Evolutionary conservation across 2,888 invertebrate genomes (phyloP).

Genomic region (Syrista parreyssii): DNA sequence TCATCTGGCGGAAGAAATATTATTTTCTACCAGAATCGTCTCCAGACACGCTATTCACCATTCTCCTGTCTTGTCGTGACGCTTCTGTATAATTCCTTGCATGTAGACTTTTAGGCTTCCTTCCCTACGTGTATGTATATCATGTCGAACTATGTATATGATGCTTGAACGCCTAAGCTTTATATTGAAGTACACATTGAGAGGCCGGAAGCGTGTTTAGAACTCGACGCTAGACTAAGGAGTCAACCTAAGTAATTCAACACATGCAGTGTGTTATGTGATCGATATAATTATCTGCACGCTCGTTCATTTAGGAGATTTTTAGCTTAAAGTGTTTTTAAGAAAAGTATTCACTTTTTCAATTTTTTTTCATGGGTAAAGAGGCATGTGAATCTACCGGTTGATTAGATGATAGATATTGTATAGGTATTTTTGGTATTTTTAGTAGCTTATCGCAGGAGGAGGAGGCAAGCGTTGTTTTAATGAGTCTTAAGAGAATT

Average conservation of each 20-base stretch:
- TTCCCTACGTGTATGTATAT: neutral
- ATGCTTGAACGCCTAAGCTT: neutral
- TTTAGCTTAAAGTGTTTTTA: neutral
- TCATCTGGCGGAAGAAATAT: neutral
- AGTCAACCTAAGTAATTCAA: slow-evolving; percentile 35
- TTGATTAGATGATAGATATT: neutral
- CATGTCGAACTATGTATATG: neutral
- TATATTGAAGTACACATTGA: neutral
- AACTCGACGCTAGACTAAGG: slow-evolving; percentile 21
- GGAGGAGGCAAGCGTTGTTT: neutral
- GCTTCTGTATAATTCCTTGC: neutral
- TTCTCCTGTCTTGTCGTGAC: neutral
- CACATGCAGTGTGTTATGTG: neutral
- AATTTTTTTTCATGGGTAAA: neutral
- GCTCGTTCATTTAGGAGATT: neutral
- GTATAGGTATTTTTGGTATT: neutral
- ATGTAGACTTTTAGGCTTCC: neutral
- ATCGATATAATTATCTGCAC: neutral
- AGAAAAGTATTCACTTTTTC: neutral
- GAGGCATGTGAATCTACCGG: neutral
- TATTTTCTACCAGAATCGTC: neutral
- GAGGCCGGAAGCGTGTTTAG: neutral
- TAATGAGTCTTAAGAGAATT: neutral
- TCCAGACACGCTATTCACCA: neutral
- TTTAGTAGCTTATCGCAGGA: neutral